phyloP scores from a whole-genome alignment of 2,888 invertebrate genomes.

The Seira musarum region DNA sequence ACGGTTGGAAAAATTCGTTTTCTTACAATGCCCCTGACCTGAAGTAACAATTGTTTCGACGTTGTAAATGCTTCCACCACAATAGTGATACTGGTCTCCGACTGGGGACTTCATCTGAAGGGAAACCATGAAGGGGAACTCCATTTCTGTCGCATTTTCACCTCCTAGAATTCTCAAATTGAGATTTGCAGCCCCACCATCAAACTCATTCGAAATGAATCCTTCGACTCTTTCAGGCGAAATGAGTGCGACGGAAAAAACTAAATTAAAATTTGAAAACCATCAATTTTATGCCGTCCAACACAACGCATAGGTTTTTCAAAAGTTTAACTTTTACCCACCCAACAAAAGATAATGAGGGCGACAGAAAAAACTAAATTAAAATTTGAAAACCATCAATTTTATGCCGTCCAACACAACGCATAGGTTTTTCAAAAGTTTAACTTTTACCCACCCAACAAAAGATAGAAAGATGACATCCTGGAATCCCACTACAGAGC shows the following conservation, averaged over 20 bases:
- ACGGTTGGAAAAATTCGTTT: too few relatives aligned
- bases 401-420: too few relatives aligned
- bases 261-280: not conserved
- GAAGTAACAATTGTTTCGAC: conserved; percentile 13
- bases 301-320: too few relatives aligned
- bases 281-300: too few relatives aligned
- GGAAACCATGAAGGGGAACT: conserved; percentile 61
- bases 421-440: too few relatives aligned
- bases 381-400: too few relatives aligned
- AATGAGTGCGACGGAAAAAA: not conserved
- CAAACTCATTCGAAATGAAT: not conserved
- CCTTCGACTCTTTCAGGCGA: not conserved
- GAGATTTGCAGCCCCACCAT: not conserved
- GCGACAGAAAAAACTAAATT: too few relatives aligned
- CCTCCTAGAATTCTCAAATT: conserved; percentile 38
- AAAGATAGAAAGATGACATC: too few relatives aligned
- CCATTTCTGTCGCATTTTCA: conserved; percentile 32
- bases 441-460: too few relatives aligned
- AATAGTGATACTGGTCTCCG: conserved; percentile 51
- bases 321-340: too few relatives aligned
- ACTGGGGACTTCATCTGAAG: conserved; percentile 52
- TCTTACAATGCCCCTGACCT: conserved; percentile 12
- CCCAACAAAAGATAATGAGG: too few relatives aligned
- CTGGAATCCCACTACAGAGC: too few relatives aligned
- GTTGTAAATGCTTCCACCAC: conserved; percentile 55